Conservation (phyloP, 2,113 vertebrate species). For the Suncus etruscus region DNA sequence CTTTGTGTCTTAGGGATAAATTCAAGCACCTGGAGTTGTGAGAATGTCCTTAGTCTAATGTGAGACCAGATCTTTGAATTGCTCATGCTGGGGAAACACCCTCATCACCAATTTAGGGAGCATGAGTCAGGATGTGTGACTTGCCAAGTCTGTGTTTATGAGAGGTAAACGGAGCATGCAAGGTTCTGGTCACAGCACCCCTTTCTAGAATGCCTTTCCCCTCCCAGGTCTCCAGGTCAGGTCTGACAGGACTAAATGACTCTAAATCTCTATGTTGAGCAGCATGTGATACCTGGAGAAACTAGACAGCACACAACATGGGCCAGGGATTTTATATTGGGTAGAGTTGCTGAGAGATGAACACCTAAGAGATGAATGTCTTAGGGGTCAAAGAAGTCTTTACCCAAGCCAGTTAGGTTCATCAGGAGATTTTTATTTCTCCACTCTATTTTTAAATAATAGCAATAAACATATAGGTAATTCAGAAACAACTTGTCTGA, state of each 20-base stretch:
- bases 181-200: not conserved
- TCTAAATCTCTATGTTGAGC: constrained; percentile 37
- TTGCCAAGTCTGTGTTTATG: not conserved
- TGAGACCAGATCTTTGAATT: not conserved
- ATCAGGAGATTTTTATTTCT: not conserved
- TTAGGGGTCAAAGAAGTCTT: constrained; percentile 21
- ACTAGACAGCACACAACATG: not conserved
- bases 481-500: not conserved
- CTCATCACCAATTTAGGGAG: not conserved
- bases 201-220: constrained; percentile 19
- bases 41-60: constrained; percentile 48
- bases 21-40: not conserved
- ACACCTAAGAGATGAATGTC: not conserved
- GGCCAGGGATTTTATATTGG: not conserved
- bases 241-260: constrained; percentile 60
- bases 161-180: not conserved
- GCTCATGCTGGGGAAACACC: constrained; percentile 18
- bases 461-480: constrained; percentile 9
- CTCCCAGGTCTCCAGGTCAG: constrained; percentile 72
- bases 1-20: constrained; percentile 55
- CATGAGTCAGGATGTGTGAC: constrained; percentile 6
- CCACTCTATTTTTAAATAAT: not conserved
- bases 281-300: constrained; percentile 49
- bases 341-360: not conserved
- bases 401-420: constrained; percentile 46